phyloP scores from a whole-genome alignment of 2,888 invertebrate genomes.

The Melolontha melolontha region DNA sequence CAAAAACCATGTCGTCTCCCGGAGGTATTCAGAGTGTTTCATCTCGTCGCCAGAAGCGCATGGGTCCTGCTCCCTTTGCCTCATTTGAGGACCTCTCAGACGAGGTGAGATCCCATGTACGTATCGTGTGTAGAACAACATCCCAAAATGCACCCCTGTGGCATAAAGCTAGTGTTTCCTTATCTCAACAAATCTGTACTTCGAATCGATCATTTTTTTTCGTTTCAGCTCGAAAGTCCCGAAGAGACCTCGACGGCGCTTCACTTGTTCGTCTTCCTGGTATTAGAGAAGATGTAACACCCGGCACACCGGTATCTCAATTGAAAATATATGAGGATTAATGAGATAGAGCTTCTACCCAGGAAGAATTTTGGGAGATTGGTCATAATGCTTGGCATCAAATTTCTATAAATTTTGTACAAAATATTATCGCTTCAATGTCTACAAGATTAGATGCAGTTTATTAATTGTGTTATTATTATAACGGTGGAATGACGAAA shows the following conservation, averaged over 20 bases:
- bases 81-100: conserved; percentile 92
- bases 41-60: conserved; percentile 75
- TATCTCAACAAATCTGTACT: conserved; percentile 9
- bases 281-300: conserved; percentile 68
- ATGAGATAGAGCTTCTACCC: too few species aligned
- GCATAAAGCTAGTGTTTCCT: conserved; percentile 29
- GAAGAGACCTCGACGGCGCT: conserved; percentile 66
- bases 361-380: too few species aligned
- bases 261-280: conserved; percentile 70
- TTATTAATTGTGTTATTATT: too few species aligned
- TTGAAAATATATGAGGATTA: too few species aligned
- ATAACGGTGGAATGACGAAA: too few species aligned
- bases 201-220: conserved; percentile 2
- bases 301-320: conserved; percentile 54
- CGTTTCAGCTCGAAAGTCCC: conserved; percentile 70
- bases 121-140: conserved; percentile 64
- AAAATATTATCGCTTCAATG: too few species aligned
- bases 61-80: conserved; percentile 94
- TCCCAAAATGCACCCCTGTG: conserved; percentile 27
- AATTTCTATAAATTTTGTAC: too few species aligned
- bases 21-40: conserved; percentile 54
- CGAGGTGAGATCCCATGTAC: conserved; percentile 77
- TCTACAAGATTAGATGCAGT: too few species aligned
- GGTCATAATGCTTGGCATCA: too few species aligned
- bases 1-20: conserved; percentile 56